A percentile compares a stretch with the other conserved stretches of the same genome.
These are phyloP conservation scores for Enteromius mattozi DNA, from an alignment of 2,797 vertebrate genomes.

Conservation along the genomic window DNA sequence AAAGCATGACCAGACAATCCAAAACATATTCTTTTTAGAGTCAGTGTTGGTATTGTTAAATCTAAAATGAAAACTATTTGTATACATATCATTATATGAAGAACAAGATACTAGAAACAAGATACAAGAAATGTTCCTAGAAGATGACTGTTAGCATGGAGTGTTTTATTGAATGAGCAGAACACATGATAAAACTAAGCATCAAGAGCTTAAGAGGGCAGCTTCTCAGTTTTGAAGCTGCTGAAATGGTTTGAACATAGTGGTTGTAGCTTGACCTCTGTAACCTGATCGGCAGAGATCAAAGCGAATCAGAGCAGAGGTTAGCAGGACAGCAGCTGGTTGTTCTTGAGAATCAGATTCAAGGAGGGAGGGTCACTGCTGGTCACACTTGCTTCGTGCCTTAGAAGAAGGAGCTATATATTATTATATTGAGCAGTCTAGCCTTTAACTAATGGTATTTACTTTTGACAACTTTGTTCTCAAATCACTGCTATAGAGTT, in stretches of 20 bases:
- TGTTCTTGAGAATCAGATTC: conserved; percentile 40
- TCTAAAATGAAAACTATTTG: neutral
- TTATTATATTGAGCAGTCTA: neutral
- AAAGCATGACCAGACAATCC: neutral
- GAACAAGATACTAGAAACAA: neutral
- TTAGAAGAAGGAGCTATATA: neutral
- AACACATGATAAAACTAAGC: neutral
- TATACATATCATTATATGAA: neutral
- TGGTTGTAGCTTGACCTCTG: conserved; percentile 22
- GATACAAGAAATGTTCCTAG: neutral
- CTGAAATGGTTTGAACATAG: conserved; percentile 11
- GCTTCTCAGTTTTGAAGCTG: conserved; percentile 4
- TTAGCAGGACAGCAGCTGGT: conserved; percentile 35
- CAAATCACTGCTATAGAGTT: neutral
- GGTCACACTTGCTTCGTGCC: neutral
- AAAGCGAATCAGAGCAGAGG: conserved; percentile 18
- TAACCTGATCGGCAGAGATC: conserved; percentile 39
- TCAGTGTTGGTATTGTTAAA: neutral
- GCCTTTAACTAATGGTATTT: conserved; percentile 1
- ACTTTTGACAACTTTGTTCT: conserved; percentile 1
- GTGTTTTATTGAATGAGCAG: neutral
- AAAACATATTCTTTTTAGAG: neutral
- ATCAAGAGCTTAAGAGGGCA: conserved; percentile 12
- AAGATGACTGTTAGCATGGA: neutral
- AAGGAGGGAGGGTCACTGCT: conserved; percentile 29